Base-by-base conservation (phyloP, 2,113 vertebrate genomes). In the Mystacornis crossleyi region DNA sequence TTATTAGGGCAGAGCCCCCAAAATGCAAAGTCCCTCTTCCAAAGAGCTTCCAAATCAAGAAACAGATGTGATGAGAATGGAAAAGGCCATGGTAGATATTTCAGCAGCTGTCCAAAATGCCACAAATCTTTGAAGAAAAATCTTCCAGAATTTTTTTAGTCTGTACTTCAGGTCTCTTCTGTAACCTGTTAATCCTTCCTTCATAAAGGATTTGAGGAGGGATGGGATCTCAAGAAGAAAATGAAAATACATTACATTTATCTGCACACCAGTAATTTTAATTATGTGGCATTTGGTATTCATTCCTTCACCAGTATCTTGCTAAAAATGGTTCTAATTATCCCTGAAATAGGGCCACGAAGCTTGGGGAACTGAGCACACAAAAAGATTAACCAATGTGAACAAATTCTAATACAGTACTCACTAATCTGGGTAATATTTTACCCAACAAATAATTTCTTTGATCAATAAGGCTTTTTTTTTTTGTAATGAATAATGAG, bases 1-100 rank as follows among this genome's bases (percentile, higher is more conserved):
- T 51, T 20, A 1, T 53, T 43, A 38, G 1, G 0, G 8, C 51
- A 58, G n/a, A 73, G 13, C 15, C 20, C 7, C 15, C 4, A 33
- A 89, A 12, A 81, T 11, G 9, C 9, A 36, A 2, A 54, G 21
- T 24, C 3, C 0, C 24, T 75, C 21, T 58, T 50, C 26, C 3
- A 3, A 42, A 86, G n/a, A 61, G 3, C 3, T 77, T 83, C 34
- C 38, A 64, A 51, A 55, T 25, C 65, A 60, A 33, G 45, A 81
- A 75, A 65, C 26, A 25, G 12, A 38, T 50, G 16, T 33, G 34
- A 16, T 62, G 34, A 58, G 23, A 42, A 33, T 38, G 33, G 28
- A 36, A 54, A 75, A 80, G 45, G 7, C 18, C 14, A 29, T 19
- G 7, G 12, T 2, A 72, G 55, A 29, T 69, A 48, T 53, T 70